phyloP scores from a whole-genome alignment of 2,797 vertebrate genomes.

The Neosilurus mollespiculum region DNA sequence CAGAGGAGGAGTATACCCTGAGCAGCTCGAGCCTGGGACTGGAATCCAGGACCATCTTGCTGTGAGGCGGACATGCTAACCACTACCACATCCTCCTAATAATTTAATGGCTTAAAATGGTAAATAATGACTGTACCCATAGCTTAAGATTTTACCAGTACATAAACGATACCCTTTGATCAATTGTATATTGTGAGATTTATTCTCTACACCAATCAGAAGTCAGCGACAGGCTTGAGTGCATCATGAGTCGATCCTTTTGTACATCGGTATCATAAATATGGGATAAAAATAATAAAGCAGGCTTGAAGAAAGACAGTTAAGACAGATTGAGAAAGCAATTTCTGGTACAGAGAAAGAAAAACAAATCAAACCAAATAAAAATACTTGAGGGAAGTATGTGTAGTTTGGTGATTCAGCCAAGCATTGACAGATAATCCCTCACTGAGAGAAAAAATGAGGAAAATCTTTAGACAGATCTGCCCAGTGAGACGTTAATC shows the following conservation, averaged over 20 bases:
- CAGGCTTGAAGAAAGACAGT: neutral
- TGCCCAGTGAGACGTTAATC: constrained; percentile 71
- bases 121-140: neutral
- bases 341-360: neutral
- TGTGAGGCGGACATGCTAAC: too few relatives aligned
- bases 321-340: neutral
- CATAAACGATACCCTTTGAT: neutral
- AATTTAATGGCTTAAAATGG: too few relatives aligned
- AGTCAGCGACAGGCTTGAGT: neutral
- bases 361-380: neutral
- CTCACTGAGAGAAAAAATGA: constrained; percentile 42
- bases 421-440: constrained; percentile 61
- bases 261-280: neutral
- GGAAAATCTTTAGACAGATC: constrained; percentile 47
- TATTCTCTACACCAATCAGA: neutral
- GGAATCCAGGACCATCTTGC: too few relatives aligned
- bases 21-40: too few relatives aligned
- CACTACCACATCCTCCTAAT: too few relatives aligned
- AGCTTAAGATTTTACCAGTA: neutral
- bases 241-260: neutral
- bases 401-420: constrained; percentile 54
- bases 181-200: neutral
- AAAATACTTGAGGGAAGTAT: constrained; percentile 31
- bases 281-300: neutral
- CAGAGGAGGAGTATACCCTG: too few relatives aligned